Base-by-base conservation (phyloP, 2,888 invertebrate genomes). In the Cybosia mesomella region DNA sequence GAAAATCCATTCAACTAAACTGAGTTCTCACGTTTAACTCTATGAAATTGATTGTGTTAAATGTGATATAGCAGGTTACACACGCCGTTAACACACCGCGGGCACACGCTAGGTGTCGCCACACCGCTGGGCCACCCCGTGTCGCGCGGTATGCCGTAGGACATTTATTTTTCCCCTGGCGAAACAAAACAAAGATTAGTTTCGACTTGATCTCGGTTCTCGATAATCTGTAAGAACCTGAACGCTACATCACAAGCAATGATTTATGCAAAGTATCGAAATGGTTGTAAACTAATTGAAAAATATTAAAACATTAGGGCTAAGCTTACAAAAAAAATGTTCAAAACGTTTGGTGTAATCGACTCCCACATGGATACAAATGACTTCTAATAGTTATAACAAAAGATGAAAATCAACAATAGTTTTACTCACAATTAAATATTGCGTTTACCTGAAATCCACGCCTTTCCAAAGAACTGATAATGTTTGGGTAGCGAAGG, bases 361-460 rank as follows among this genome's bases (percentile, higher is more conserved):
- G 15, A 39, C 24, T 18, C 24, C 39, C 21, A 59, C 18, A 39
- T 9, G 21, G 36, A 58, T 15, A 66, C 43, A 39, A 62, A 66
- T 60, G 22, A 39, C 13, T 54, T 66, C 54, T 54, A 18, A 21
- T n/a, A 55, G 55, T 13, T 5, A 13, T 28, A 28, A 65, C 65
- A 71, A 71, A 60, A 57, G 67, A 32, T 58, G 18, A 36, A 57
- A 68, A 64, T 61, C 58, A 62, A 57, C 66, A n/a, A n/a, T 11
- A 28, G 18, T 13, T 62, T 59, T 60, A 58, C 21, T 21, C 5
- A 57, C 59, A 58, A 66, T 43, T 55, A 58, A 49, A 72, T 65
- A 79, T 75, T 72, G n/a, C 53, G 8, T 49, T 60, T 76, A 80
- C 77, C 81, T 80, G 79, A 18, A 13, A n/a, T 55, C 36, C 58